Evolutionary conservation across 2,888 invertebrate species (phyloP), one percentile per base, ranked within the genome.

Genomic region (Corythucha ciliata): DNA sequence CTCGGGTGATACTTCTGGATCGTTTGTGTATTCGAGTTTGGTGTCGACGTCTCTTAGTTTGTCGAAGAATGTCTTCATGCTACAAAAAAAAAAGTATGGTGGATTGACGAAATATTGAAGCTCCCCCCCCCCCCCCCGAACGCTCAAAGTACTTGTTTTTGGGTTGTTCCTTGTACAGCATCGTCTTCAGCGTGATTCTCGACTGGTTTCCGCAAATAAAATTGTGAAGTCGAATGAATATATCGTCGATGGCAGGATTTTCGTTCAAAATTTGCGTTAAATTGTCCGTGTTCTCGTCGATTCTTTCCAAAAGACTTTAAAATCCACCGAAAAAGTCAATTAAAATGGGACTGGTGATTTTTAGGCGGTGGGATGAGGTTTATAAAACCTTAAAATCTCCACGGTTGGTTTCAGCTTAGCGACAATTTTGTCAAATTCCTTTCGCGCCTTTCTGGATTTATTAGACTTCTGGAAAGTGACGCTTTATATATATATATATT

Each of bases 181-280:
- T 39, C 54, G 39, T 50, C 20, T 45, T 50, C 6, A 54, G 37
- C 2, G 45, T 49, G 10, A 50, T 37, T 42, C 50, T 50, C 8
- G 36, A 42, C 24, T 33, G 12, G 18, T 49, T 48, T 2, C 57
- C 57, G 27, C 57, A 57, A 18, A 54, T 37, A 21, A 57, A 57
- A 25, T 48, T 49, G 26, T 57, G 42, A 22, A 57, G 29, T 7
- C 54, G 44, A 10, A 51, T 26, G 27, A 57, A 53, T 24, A 54
- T 46, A 21, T 49, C 49, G 39, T 57, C 48, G 14, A 57, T 29
- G 16, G 40, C 33, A n/a, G 54, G 45, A 12, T 44, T 36, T 16
- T 51, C 40, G 22, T 46, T 54, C 8, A 51, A n/a, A n/a, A 54
- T 47, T 12, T 32, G 39, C 18, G 40, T 49, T 7, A 53, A 44